Evolutionary conservation across 1,140 invertebrate species (phyloP), one percentile per base, ranked within the genome.

Genomic region (Rhagoletis zephyria): DNA sequence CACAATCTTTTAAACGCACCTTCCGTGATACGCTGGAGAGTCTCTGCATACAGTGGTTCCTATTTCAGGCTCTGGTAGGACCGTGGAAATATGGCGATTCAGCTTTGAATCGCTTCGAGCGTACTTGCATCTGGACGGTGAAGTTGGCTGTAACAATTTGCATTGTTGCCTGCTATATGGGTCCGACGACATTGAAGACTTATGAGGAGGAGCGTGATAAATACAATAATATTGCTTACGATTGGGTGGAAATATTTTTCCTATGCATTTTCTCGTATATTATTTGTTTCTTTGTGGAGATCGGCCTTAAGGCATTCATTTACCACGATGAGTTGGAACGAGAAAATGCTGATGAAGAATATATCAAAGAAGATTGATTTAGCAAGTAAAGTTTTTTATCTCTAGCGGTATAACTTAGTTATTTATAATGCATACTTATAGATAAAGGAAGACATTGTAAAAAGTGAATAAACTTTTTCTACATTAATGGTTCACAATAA

Each of bases 161-260:
- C 19, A 85, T 88, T 45, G 65, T 88, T 5, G 48, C 67, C 2
- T 56, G 40, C 30, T 87, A 87, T 56, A 86, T 77, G 64, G 88
- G 88, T 77, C 12, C 7, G 0, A 88, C 88, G 0, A 67, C 88
- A 4, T 42, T 88, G 40, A 56, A 88, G 10, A 87, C 77, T 0
- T 88, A 88, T 59, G 88, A 88, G 64, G 14, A 56, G 19, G 88
- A 88, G 40, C 87, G 87, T 19, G 86, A 85, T 5, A 45, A 19
- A 16, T 88, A 87, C 16, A 51, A 74, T 16, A 51, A 87, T 87
- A 30, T 88, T 10, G 63, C 51, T 51, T 85, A 85, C 56, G 60
- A 88, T 87, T 14, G 30, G 19, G 3, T 63, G 7, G 59, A 87
- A 45, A 63, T 88, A 64, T 86, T 87, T 12, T 51, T 65, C 7